Conservation (phyloP, 2,888 invertebrate species). For the Conistra vaccinii region DNA sequence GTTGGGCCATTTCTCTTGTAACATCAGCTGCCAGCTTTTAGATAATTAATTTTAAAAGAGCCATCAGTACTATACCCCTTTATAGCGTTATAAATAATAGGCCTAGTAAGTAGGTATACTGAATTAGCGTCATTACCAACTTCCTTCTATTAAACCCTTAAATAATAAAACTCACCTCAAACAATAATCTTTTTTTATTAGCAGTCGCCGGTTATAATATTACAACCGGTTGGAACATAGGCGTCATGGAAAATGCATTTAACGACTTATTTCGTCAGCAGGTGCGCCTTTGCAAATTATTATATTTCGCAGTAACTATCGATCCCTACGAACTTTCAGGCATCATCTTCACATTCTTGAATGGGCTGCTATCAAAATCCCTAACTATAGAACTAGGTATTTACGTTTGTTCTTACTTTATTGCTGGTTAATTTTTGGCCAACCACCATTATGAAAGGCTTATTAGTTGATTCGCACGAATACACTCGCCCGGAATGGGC, state of each 20-base stretch:
- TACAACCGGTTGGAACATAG: neutral
- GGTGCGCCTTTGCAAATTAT: neutral
- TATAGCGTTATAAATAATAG: neutral
- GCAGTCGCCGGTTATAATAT: neutral
- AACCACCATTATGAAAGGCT: too few species aligned
- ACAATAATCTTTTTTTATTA: neutral
- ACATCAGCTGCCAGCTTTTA: neutral
- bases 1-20: neutral
- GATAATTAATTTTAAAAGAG: neutral
- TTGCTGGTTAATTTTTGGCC: neutral
- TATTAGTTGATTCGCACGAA: too few species aligned
- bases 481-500: too few species aligned
- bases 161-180: neutral
- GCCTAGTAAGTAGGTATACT: neutral
- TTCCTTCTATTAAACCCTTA: conserved; percentile 1
- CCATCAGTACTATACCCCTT: neutral
- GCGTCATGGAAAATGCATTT: neutral
- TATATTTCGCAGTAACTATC: neutral
- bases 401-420: neutral
- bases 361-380: neutral
- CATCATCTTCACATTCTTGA: neutral
- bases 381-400: neutral
- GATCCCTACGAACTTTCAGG: too few species aligned
- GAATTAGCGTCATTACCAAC: neutral
- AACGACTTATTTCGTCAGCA: conserved; percentile 16